A percentile compares a stretch with the other conserved stretches of the same genome.
These are phyloP conservation scores for Halcyon badia DNA, from an alignment of 2,797 vertebrate species.

Conservation along the genomic window DNA sequence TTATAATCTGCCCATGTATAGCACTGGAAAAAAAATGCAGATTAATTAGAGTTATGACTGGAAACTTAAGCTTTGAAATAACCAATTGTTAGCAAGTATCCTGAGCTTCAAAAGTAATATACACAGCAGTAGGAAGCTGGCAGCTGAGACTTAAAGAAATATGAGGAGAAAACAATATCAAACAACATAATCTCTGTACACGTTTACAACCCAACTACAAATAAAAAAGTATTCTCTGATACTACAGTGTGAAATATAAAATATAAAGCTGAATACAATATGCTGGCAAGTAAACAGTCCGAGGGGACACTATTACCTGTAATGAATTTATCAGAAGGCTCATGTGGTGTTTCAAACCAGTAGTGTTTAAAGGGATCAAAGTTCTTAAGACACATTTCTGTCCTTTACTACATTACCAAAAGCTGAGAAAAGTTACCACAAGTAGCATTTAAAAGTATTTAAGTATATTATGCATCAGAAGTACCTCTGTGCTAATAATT, in stretches of 20 bases:
- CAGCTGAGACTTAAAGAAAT: not conserved
- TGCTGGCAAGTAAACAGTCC: not conserved
- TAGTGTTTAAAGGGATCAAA: not conserved
- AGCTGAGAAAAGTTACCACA: not conserved
- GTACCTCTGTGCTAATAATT: not conserved
- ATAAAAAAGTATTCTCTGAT: not conserved
- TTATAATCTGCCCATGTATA: not conserved
- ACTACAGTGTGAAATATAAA: not conserved
- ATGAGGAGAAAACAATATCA: not conserved
- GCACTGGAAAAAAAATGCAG: not conserved
- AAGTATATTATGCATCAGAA: not conserved
- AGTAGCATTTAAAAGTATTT: not conserved
- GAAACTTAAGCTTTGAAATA: slow-evolving; percentile 42
- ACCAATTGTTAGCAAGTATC: not conserved
- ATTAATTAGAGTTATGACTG: slow-evolving; percentile 17
- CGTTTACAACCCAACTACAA: not conserved
- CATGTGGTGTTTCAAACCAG: not conserved
- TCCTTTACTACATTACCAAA: not conserved
- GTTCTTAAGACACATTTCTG: not conserved
- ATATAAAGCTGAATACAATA: not conserved
- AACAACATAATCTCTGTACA: not conserved
- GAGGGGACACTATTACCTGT: not conserved
- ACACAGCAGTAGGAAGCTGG: not conserved
- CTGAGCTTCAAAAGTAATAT: not conserved
- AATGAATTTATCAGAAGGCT: not conserved